Evolutionary conservation across 2,888 invertebrate species (phyloP), one percentile per base, ranked within the genome.

Genomic region (Meliscaeva auricollis): DNA sequence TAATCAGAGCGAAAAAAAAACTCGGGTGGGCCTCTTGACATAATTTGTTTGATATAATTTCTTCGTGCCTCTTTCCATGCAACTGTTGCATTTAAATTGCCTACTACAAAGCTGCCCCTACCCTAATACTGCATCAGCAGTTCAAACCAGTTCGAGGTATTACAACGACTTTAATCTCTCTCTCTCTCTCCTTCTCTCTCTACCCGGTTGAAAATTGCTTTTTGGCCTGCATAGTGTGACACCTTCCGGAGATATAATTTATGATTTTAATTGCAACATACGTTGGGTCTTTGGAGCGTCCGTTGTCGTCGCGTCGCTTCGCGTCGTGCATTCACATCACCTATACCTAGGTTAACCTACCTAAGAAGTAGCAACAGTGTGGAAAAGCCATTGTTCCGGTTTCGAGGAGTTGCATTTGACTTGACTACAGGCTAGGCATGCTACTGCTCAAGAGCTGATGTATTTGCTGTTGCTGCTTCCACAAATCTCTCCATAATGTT

Each of bases 361-460:
- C 17, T 13, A 38, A 20, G 58, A 38, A 85, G 68, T 79, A 48
- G 76, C 80, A 85, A 62, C 76, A 72, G 83, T 54, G 84, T 84
- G 75, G 79, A 84, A 84, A 85, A 73, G 68, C 68, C 85, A 80
- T 80, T 76, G 85, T 85, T 85, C 85, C 85, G 85, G 85, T 85
- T 85, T 76, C 50, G 20, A 73, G 54, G 72, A 73, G 54, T 72
- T 13, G 64, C 32, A 41, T 9, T 11, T 3, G 56, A 56, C 56
- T 56, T 35, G 30, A 15, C 15, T 56, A 35, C n/a, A 15, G 35
- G 62, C 20, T 50, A 30, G 30, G 17, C 13, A n/a, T 30, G 69
- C 69, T 38, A 72, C 17, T 17, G 30, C 41, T 26, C 8, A n/a
- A n/a, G n/a, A n/a, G n/a, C n/a, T n/a, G n/a, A n/a, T n/a, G n/a